phyloP scores from a whole-genome alignment of 2,888 invertebrate species.

The Cenopis cana region DNA sequence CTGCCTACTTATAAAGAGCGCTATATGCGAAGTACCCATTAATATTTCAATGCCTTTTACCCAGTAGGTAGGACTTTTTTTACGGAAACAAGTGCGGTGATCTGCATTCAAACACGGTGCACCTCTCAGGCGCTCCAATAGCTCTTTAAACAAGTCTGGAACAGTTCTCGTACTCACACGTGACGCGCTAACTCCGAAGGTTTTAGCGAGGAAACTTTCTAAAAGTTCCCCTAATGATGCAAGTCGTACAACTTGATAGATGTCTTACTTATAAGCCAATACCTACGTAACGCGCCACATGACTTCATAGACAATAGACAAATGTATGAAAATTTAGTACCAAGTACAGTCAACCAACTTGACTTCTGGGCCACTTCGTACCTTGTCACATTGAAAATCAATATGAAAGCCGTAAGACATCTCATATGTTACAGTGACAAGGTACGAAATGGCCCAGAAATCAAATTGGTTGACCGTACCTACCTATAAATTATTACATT shows the following conservation, averaged over 20 bases:
- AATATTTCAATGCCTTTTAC: constrained; percentile 29
- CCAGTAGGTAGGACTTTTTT: constrained; percentile 19
- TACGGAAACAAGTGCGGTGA: constrained; percentile 43
- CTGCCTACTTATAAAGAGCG: constrained; percentile 9
- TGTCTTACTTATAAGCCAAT: constrained; percentile 33
- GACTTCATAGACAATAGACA: not conserved
- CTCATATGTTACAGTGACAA: no score
- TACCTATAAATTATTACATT: no score
- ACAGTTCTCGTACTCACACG: constrained; percentile 53
- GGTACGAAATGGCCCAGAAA: no score
- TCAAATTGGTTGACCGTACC: no score
- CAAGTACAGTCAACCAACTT: no score
- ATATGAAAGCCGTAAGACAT: no score
- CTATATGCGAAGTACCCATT: constrained; percentile 2
- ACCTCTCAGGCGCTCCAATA: constrained; percentile 55
- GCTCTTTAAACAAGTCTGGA: constrained; percentile 58
- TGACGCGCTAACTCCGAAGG: constrained; percentile 56
- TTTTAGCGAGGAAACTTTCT: constrained; percentile 55
- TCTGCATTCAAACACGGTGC: constrained; percentile 53
- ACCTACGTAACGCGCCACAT: not conserved
- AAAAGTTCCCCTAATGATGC: constrained; percentile 57
- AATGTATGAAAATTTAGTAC: no score
- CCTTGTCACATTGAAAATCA: no score
- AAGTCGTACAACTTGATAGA: constrained; percentile 47
- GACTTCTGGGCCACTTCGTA: no score